A percentile compares a stretch with the other conserved stretches of the same genome.
phyloP scores from a whole-genome alignment of 2,888 invertebrate species.

The Hyposoter dolosus region DNA sequence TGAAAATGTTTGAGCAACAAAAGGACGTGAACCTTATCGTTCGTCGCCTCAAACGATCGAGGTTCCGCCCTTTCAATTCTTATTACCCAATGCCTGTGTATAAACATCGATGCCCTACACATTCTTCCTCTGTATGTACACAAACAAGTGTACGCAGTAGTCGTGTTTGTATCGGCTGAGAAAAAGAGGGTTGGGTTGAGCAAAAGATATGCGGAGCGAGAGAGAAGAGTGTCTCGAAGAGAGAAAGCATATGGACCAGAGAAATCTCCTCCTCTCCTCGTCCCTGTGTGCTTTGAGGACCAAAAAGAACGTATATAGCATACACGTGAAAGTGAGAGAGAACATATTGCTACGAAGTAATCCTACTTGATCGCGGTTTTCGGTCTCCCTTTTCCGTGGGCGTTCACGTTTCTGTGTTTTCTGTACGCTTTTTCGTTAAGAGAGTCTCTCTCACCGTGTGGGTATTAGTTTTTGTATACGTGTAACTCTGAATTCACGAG shows the following conservation, averaged over 20 bases:
- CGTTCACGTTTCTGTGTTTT: constrained; percentile 68
- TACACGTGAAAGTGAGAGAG: constrained; percentile 74
- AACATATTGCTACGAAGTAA: constrained; percentile 83
- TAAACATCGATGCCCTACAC: neutral
- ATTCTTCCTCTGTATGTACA: constrained; percentile 4
- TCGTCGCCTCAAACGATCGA: neutral
- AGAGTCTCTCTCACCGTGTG: constrained; percentile 54
- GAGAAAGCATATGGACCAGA: constrained; percentile 53
- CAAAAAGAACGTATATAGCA: constrained; percentile 19
- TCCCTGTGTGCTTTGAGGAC: constrained; percentile 34
- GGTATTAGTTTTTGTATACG: constrained; percentile 51
- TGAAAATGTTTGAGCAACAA: neutral
- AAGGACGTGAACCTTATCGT: constrained; percentile 7
- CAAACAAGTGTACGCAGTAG: constrained; percentile 2
- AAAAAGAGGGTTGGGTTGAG: constrained; percentile 56
- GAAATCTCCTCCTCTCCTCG: constrained; percentile 44
- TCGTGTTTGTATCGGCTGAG: constrained; percentile 58
- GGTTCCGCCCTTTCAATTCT: constrained; percentile 16
- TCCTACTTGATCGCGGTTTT: constrained; percentile 84
- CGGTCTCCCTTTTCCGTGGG: constrained; percentile 74
- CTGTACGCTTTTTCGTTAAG: constrained; percentile 47
- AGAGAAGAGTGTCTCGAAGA: constrained; percentile 60
- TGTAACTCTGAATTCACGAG: constrained; percentile 31
- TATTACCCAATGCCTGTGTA: neutral
- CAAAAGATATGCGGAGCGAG: constrained; percentile 53